Evolutionary conservation across 2,113 vertebrate genomes (phyloP).

Genomic region (Poeciliopsis retropinna): DNA sequence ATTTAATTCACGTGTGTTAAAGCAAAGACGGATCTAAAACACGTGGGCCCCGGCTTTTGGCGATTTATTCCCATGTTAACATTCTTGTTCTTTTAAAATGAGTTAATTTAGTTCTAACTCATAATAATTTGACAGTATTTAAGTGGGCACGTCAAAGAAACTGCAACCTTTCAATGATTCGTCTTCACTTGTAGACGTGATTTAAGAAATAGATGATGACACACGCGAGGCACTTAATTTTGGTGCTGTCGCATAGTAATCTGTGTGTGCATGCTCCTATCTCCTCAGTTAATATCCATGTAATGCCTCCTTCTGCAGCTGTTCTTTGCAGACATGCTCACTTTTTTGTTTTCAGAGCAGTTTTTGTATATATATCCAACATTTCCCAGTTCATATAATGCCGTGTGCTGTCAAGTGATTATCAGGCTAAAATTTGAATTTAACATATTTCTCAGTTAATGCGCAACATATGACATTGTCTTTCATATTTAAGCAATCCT

Average conservation of each 20-base stretch:
- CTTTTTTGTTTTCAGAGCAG: neutral
- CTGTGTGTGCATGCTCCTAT: slow-evolving; percentile 16
- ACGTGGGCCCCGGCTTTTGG: neutral
- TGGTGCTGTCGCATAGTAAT: slow-evolving; percentile 17
- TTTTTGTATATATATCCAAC: neutral
- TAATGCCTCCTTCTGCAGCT: slow-evolving; percentile 8
- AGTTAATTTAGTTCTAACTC: neutral
- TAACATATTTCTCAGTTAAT: neutral
- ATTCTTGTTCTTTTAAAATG: too few relatives aligned
- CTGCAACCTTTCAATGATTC: neutral
- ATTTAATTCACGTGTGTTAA: neutral
- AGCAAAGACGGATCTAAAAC: neutral
- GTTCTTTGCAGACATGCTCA: neutral
- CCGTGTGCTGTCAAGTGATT: neutral
- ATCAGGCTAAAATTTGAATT: neutral
- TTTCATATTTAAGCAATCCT: too few relatives aligned
- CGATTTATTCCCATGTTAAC: neutral
- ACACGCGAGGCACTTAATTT: slow-evolving; percentile 30
- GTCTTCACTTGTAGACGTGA: neutral
- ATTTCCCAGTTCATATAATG: neutral
- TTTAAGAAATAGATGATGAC: slow-evolving; percentile 47
- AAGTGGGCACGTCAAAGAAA: neutral
- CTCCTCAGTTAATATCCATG: slow-evolving; percentile 21
- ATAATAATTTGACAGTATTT: neutral
- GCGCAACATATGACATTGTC: neutral